Evolutionary conservation across 2,113 vertebrate genomes (phyloP).

Genomic region (Crotophaga sulcirostris): DNA sequence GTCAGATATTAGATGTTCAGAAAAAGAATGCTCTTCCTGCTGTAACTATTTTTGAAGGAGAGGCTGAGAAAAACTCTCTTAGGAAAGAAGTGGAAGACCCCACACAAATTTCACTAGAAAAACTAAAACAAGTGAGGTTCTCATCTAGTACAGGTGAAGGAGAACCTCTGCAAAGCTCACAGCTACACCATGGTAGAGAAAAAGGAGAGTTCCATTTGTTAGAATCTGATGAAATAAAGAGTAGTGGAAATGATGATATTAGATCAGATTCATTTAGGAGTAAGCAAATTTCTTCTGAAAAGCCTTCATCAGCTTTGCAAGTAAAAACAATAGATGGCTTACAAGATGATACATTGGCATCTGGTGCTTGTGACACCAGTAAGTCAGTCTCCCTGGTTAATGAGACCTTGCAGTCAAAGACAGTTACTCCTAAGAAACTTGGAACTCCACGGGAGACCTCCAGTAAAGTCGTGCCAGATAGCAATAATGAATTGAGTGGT

Average conservation of each 20-base stretch:
- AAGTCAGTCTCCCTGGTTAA: background rate
- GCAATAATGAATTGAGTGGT: background rate
- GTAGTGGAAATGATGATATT: background rate
- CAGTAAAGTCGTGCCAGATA: background rate
- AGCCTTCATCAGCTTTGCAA: constrained; percentile 8
- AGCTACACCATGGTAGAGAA: constrained; percentile 54
- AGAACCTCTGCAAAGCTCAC: constrained; percentile 33
- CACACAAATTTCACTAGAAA: constrained; percentile 66
- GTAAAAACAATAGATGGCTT: background rate
- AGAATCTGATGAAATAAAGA: constrained; percentile 49
- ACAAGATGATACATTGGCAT: background rate
- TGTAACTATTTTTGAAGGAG: constrained; percentile 67
- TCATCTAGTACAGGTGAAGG: constrained; percentile 53
- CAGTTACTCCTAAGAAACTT: background rate
- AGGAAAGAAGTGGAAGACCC: constrained; percentile 29
- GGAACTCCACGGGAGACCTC: background rate
- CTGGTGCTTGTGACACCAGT: background rate
- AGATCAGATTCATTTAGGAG: background rate
- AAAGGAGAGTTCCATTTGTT: constrained; percentile 74
- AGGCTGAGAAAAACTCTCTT: constrained; percentile 42
- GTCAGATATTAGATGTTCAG: constrained; percentile 58
- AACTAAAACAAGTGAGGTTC: constrained; percentile 84
- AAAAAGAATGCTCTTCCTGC: constrained; percentile 56
- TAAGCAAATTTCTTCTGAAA: background rate
- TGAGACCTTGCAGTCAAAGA: background rate